Base-by-base conservation (phyloP, 1,140 invertebrate genomes). In the Drosophila neocordata region DNA sequence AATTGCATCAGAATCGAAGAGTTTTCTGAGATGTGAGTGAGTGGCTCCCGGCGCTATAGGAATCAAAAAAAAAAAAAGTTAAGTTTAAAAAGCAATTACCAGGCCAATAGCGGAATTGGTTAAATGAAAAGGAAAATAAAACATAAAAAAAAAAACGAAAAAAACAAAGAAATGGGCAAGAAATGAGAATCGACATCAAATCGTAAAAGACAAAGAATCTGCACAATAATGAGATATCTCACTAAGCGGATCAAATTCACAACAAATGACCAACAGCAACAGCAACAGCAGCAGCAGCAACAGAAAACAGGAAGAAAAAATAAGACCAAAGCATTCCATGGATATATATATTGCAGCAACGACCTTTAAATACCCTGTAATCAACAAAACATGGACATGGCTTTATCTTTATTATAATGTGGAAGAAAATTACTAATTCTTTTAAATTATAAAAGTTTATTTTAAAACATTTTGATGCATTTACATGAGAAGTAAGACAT, bases 1-100 rank as follows among this genome's bases (percentile, higher is more conserved):
- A 91, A 91, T 91, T 87, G 87, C 85, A 81, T 79, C 71, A 82
- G 75, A 77, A 78, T 76, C 60, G 67, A 71, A 62, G 73, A 70
- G 67, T 69, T 48, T 48, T 48, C 15, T 48, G 41, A 48, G 41
- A 48, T 48, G 41, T 61, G 41, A 53, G 58, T 79, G 79, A 69
- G 58, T 79, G 52, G 85, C 77, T 87, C 38, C 68, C 53, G 77
- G 77, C 69, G 44, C 56, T 65, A 62, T 60, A 20, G 57, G 57
- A 55, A 51, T 68, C 55, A 41, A 55, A 52, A 69, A 37, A 52
- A 13, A 41, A 55, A 52, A 69, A 37, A 52, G 18, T 41, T 44
- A 37, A 44, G 55, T 62, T 67, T 79, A 73, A 70, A 77, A 69
- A 66, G 71, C 77, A 89, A 81, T 81, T 85, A 89, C 67, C 69